A percentile compares a stretch with the other conserved stretches of the same genome.
These are phyloP conservation scores for Cantharis lateralis DNA, from an alignment of 2,888 invertebrate species.

Conservation along the genomic window DNA sequence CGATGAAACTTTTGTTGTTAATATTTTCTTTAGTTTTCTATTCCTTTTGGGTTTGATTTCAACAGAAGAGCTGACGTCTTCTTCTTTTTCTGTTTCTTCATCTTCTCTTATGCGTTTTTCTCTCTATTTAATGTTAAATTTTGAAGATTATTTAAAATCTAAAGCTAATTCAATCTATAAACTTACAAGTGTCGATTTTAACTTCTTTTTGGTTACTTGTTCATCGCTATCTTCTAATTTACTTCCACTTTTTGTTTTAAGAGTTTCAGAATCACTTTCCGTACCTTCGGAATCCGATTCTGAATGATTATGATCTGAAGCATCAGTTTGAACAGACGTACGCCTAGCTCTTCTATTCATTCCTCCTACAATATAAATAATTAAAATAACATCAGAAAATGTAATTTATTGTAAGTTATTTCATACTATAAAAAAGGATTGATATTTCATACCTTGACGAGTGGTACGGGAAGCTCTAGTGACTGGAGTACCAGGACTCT, in stretches of 20 bases:
- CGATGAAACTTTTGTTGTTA: slow-evolving; percentile 50
- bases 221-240: slow-evolving; percentile 49
- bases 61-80: slow-evolving; percentile 41
- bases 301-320: slow-evolving; percentile 58
- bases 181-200: slow-evolving; percentile 33
- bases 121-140: slow-evolving; percentile 31
- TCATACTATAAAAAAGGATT: no score
- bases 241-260: slow-evolving; percentile 47
- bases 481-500: slow-evolving; percentile 65
- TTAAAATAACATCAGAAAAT: background rate
- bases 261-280: slow-evolving; percentile 46
- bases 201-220: slow-evolving; percentile 29
- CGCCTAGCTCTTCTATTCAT: slow-evolving; percentile 56
- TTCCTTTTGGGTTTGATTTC: slow-evolving; percentile 41
- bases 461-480: slow-evolving; percentile 56
- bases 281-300: slow-evolving; percentile 62
- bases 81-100: slow-evolving; percentile 57
- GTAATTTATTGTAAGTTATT: background rate
- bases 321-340: slow-evolving; percentile 63
- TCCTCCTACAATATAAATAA: slow-evolving; percentile 31
- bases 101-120: slow-evolving; percentile 55
- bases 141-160: background rate
- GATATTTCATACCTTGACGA: slow-evolving; percentile 48
- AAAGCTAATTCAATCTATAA: background rate
- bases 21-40: slow-evolving; percentile 53